Base-by-base conservation (phyloP, 1,140 invertebrate genomes). In the Whitmania pigra region DNA sequence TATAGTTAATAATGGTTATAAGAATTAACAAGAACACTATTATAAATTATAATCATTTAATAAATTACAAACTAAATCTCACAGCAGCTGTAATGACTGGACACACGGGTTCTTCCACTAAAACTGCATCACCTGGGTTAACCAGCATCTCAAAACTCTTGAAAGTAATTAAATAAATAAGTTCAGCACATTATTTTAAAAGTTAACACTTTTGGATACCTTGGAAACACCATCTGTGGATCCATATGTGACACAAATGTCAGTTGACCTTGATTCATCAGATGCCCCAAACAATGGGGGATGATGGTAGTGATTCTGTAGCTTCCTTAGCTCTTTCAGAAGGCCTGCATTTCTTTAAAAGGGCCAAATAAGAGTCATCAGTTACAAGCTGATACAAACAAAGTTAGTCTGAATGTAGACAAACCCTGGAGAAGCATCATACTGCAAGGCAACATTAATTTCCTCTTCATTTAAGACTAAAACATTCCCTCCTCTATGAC, bases 181-280 rank as follows among this genome's bases (percentile, higher is more conserved):
- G 18, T 69, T 40, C 20, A 53, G 25, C 25, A 49, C 43, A 5
- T 49, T 27, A 40, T 69, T 29, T 20, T 69, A 7, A 53, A 18
- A 3, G 29, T 22, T 40, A n/a, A n/a, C 11, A 49, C 25, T 22
- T 1, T 11, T 31, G 49, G 57, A 13, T 71, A 80, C 84, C 80
- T 89, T 88, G 79, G 87, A 88, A 73, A 91, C 85, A 17, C 88
- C 89, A 82, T 90, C 89, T 80, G 90, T 89, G 68, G 87, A 86
- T 17, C 89, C 90, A 73, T 86, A 85, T 0, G 88, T 89, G 17
- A 90, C 83, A 40, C 89, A 79, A 9, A 89, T 77, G 15, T 78
- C 75, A 57, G 76, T 75, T 29, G 74, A 67, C 25, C 75, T 70
- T 27, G 72, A 29, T 11, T 75, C 71, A 70, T 88, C 87, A 0